phyloP scores from a whole-genome alignment of 1,140 invertebrate species.

The Coenobita brevimanus region DNA sequence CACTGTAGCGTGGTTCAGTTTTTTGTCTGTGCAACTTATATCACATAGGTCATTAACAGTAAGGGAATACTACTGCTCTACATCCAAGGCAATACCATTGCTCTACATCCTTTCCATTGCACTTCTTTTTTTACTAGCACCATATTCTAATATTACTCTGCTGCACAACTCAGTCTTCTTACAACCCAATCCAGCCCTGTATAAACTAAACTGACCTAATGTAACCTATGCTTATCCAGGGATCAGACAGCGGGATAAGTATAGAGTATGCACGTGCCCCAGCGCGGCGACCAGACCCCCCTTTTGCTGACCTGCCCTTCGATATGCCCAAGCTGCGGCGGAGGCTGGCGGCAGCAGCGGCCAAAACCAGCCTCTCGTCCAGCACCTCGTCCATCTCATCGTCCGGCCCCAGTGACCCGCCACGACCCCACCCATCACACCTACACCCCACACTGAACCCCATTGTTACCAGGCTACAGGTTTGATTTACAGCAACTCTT shows the following conservation, averaged over 20 bases:
- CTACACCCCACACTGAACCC: conserved; percentile 56
- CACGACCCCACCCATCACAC: conserved; percentile 40
- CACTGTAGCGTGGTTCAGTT: no score
- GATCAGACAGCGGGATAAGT: conserved; percentile 89
- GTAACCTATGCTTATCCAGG: no score
- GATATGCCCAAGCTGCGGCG: conserved; percentile 90
- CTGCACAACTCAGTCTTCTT: no score
- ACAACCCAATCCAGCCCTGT: no score
- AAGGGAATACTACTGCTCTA: no score
- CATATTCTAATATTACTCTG: no score
- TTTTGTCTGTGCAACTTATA: no score
- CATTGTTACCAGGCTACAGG: conserved; percentile 60
- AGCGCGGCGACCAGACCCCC: conserved; percentile 73
- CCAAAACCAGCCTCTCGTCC: conserved; percentile 70
- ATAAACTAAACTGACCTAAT: no score
- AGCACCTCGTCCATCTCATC: conserved; percentile 68
- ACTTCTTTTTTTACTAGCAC: no score
- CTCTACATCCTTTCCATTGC: no score
- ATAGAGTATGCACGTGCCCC: conserved; percentile 76
- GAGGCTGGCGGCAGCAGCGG: conserved; percentile 76
- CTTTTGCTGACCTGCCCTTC: conserved; percentile 85
- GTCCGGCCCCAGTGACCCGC: conserved; percentile 48
- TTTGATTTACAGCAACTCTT: not conserved
- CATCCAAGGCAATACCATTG: no score
- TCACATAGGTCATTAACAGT: no score